phyloP scores from a whole-genome alignment of 2,113 vertebrate species.

The Odontophorus gujanensis region DNA sequence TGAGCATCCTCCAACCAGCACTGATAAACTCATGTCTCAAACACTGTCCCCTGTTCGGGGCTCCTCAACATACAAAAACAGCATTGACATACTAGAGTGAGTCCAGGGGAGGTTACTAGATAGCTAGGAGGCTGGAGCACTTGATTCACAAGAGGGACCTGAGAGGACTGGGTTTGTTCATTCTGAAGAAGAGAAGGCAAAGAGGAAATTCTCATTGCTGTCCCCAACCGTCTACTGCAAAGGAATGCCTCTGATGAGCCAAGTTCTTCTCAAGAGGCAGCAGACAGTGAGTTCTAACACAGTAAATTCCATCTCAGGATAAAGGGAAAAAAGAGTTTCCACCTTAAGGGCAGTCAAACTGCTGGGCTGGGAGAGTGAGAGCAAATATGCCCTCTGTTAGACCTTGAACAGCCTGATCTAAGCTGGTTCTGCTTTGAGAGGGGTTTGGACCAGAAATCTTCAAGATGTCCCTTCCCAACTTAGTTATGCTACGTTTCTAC shows the following conservation, averaged over 20 bases:
- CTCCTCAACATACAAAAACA: neutral
- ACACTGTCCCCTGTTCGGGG: neutral
- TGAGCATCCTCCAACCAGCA: neutral
- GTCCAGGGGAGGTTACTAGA: neutral
- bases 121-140: neutral
- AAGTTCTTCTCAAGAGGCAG: neutral
- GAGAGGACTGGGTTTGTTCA: neutral
- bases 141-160: neutral
- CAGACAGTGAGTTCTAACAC: neutral
- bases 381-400: neutral
- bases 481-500: neutral
- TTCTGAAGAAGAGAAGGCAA: neutral
- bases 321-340: neutral
- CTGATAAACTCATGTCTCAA: neutral
- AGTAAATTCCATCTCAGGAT: neutral
- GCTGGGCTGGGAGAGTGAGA: neutral
- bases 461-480: neutral
- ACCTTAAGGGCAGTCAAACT: neutral
- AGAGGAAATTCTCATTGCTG: neutral
- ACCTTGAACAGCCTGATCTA: neutral
- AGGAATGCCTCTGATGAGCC: neutral
- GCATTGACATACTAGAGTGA: neutral
- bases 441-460: neutral
- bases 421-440: rapidly evolving
- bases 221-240: neutral